Percentiles rank a stretch among this genome's conserved stretches.
Evolutionary conservation across 2,113 vertebrate genomes (phyloP).

Genomic region (Pao palembangensis): DNA sequence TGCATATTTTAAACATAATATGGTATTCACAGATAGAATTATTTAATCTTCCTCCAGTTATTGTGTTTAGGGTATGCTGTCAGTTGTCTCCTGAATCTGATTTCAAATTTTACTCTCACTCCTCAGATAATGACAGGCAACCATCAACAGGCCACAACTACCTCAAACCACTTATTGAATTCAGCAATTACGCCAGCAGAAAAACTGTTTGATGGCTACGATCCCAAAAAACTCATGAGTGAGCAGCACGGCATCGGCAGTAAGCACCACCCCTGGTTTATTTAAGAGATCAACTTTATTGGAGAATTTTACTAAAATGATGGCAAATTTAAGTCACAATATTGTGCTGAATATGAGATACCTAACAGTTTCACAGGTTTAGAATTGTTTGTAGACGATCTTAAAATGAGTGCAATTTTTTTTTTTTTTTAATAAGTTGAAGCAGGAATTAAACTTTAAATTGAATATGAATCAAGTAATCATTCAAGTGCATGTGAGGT

Average conservation of each 20-base stretch:
- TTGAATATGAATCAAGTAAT: too few relatives aligned
- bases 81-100: constrained; percentile 7
- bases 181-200: constrained; percentile 16
- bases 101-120: constrained; percentile 7
- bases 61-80: constrained; percentile 1
- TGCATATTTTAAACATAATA: not conserved
- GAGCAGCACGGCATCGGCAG: constrained; percentile 58
- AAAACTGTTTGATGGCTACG: constrained; percentile 35
- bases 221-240: constrained; percentile 61
- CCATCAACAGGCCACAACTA: constrained; percentile 11
- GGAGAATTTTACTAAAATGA: too few relatives aligned
- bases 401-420: too few relatives aligned
- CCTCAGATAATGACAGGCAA: constrained; percentile 55
- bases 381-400: too few relatives aligned
- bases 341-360: too few relatives aligned
- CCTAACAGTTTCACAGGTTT: too few relatives aligned
- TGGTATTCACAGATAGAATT: constrained; percentile 3
- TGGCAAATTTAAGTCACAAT: too few relatives aligned
- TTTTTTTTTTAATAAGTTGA: too few relatives aligned
- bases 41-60: constrained; percentile 3
- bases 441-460: too few relatives aligned
- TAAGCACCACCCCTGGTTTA: constrained; percentile 44
- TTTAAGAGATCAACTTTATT: too few relatives aligned
- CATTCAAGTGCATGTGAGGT: too few relatives aligned
- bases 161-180: constrained; percentile 25